Evolutionary conservation across 1,140 invertebrate genomes (phyloP), one percentile per base, ranked within the genome.

Genomic region (Planococcus citri): DNA sequence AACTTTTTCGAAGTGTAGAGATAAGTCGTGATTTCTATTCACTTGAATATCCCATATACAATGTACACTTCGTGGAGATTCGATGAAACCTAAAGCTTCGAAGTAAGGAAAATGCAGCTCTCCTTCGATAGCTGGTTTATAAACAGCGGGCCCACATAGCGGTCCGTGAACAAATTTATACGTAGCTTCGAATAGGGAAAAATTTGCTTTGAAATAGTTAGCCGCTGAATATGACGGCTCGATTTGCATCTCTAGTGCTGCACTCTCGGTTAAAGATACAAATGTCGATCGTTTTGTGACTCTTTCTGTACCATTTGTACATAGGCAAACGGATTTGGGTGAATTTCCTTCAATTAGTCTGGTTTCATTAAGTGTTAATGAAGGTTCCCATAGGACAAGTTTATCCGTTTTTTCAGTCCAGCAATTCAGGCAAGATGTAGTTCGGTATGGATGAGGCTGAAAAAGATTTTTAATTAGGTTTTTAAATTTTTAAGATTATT

Each of bases 141-240:
- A 77, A 1, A 89, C 83, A 0, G 91, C 84, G 1, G 90, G 89
- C 0, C 92, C 92, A 75, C 92, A 94, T 0, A 93, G 79, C 1
- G 91, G 91, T 20, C 89, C 89, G 72, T 94, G 92, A 6, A 91
- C 87, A 75, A 94, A 94, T 76, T 92, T 89, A 75, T 91, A 94
- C 8, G 82, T 84, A 0, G 90, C 91, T 77, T 91, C 86, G 75
- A 94, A 94, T 0, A 94, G 80, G 0, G 91, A 87, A 29, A 83
- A 82, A 8, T 85, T 82, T 73, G 91, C 88, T 77, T 94, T 94
- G 78, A 94, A 94, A 76, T 94, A 94, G 57, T 87, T 91, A 0
- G 87, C 82, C 0, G 90, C 89, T 0, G 91, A 88, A 73, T 91
- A 88, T 29, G 86, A 84, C 10, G 87, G 86, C 74, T 93, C 91